These are phyloP conservation scores for Pecten maximus DNA, from an alignment of 2,888 invertebrate genomes.

Conservation along the genomic window DNA sequence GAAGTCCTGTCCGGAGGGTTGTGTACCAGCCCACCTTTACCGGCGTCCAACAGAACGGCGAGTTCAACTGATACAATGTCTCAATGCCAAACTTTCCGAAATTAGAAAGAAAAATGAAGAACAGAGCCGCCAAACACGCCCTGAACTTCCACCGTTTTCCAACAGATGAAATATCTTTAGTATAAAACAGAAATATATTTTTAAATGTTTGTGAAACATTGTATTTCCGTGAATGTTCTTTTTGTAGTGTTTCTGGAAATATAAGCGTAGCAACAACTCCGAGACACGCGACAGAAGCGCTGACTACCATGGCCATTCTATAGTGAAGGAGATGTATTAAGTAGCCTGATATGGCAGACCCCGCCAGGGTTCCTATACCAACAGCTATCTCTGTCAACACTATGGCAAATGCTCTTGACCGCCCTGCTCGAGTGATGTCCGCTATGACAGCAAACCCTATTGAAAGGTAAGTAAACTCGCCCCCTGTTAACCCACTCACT, in stretches of 20 bases:
- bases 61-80: conserved; percentile 62
- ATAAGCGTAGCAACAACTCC: neutral
- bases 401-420: conserved; percentile 34
- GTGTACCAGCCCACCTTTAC: conserved; percentile 62
- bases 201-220: neutral
- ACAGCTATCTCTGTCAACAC: neutral
- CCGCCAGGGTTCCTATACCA: conserved; percentile 36
- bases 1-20: conserved; percentile 26
- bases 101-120: conserved; percentile 43
- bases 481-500: conserved; percentile 61
- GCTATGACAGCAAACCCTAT: conserved; percentile 54
- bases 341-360: conserved; percentile 41
- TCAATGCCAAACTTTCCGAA: conserved; percentile 53
- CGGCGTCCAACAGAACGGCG: conserved; percentile 66
- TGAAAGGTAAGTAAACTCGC: conserved; percentile 56
- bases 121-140: conserved; percentile 53
- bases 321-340: neutral
- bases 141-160: conserved; percentile 53
- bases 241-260: neutral
- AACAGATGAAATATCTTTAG: neutral
- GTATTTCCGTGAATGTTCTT: neutral
- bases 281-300: neutral
- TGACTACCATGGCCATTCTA: neutral
- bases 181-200: conserved; percentile 10
- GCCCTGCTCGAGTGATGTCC: conserved; percentile 40